Conservation (phyloP, 2,888 invertebrate genomes). For the Leptinotarsa juncta region DNA sequence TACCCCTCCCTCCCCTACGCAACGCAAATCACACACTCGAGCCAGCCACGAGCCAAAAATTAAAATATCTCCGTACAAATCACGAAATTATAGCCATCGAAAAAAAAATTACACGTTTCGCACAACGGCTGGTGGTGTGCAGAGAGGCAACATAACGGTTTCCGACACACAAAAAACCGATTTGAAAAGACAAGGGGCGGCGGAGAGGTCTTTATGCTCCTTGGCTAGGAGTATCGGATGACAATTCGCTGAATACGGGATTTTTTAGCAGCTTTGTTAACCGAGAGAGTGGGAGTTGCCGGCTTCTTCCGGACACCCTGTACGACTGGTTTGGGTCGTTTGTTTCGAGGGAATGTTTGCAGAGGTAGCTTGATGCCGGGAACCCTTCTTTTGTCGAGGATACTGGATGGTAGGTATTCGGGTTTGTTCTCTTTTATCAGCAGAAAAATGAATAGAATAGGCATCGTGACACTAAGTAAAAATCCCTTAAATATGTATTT, state of each 20-base stretch:
- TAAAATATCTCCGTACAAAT: slow-evolving; percentile 63
- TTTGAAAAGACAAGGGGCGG: slow-evolving; percentile 59
- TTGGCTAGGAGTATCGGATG: slow-evolving; percentile 61
- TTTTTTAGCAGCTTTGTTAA: slow-evolving; percentile 62
- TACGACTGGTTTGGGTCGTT: slow-evolving; percentile 35
- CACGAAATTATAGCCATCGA: slow-evolving; percentile 64
- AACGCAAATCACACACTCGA: slow-evolving; percentile 7
- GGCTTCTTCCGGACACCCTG: slow-evolving; percentile 63
- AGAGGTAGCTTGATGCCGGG: slow-evolving; percentile 8
- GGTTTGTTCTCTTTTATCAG: slow-evolving; percentile 2
- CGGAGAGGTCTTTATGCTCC: slow-evolving; percentile 54
- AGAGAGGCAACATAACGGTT: slow-evolving; percentile 62
- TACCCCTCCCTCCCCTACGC: background rate
- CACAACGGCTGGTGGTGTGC: slow-evolving; percentile 41
- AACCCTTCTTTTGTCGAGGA: slow-evolving; percentile 14
- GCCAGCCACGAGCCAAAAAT: slow-evolving; percentile 62
- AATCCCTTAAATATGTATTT: too few species aligned
- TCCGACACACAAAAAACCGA: slow-evolving; percentile 58
- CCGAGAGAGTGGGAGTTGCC: slow-evolving; percentile 60
- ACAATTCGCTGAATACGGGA: slow-evolving; percentile 60
- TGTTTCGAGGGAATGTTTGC: slow-evolving; percentile 27
- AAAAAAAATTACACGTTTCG: slow-evolving; percentile 61
- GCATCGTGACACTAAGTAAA: too few species aligned
- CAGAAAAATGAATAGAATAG: background rate
- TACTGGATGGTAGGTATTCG: background rate